Evolutionary conservation across 2,888 invertebrate genomes (phyloP), one percentile per base, ranked within the genome.

Genomic region (Notodonta ziczac): DNA sequence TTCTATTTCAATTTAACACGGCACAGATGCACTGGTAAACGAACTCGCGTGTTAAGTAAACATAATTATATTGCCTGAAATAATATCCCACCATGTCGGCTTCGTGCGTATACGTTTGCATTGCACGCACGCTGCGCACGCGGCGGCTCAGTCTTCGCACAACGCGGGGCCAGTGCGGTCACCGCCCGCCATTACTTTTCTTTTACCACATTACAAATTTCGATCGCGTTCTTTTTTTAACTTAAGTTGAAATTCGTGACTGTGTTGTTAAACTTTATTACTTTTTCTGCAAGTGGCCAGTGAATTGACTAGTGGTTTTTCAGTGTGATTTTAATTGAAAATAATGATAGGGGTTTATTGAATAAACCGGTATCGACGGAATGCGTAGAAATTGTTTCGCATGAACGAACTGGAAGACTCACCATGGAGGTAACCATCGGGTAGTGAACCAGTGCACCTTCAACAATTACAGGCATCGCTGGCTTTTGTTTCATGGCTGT

Each of bases 301-400:
- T 76, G 72, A 62, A 56, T 72, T 56, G 54, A 63, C 57, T 57
- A 57, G 63, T 69, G 70, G 56, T 58, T 66, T 59, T 46, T 52
- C 12, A 74, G 77, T 82, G 77, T 64, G 67, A 51, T 57, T 46
- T 69, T 68, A 60, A 70, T 67, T 70, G 62, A 62, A 67, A 61
- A 64, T 66, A 64, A 57, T 62, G 58, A 56, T 61, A 54, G 66
- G 58, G 44, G 63, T 65, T 61, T 61, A 66, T 70, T 70, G 60
- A 74, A 70, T 74, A 67, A 63, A 68, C 68, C 66, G 62, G 61
- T 81, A 78, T 81, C 67, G 74, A 63, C 75, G 82, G 84, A 83
- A 87, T 87, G 89, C 82, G 82, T 87, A 86, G 87, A 89, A 87
- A 89, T 88, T 82, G 87, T 83, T 83, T 73, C 85, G 87, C 89